Conservation (phyloP, 2,888 invertebrate genomes). For the Bombylius discolor region DNA sequence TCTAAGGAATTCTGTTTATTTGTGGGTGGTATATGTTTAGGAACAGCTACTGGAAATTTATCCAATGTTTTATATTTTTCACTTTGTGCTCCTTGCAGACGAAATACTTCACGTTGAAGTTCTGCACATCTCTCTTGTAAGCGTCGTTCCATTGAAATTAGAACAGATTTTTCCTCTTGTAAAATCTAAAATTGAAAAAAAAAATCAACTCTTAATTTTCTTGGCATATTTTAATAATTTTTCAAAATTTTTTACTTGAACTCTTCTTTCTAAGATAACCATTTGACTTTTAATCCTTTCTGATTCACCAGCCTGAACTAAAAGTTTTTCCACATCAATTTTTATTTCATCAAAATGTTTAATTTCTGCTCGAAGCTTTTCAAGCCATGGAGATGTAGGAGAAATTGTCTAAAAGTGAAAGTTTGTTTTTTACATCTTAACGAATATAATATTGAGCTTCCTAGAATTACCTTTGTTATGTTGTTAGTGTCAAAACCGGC, state of each 20-base stretch:
- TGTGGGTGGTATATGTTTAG: slow-evolving; percentile 30
- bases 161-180: slow-evolving; percentile 63
- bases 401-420: slow-evolving; percentile 44
- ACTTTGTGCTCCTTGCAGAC: slow-evolving; percentile 38
- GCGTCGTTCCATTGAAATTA: slow-evolving; percentile 58
- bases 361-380: slow-evolving; percentile 53
- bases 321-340: slow-evolving; percentile 65
- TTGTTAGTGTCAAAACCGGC: slow-evolving; percentile 55
- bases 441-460: background rate
- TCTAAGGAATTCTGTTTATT: slow-evolving; percentile 50
- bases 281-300: slow-evolving; percentile 58
- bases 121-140: slow-evolving; percentile 64
- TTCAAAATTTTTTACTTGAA: slow-evolving; percentile 41
- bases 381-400: slow-evolving; percentile 49
- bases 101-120: slow-evolving; percentile 54
- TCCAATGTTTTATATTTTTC: slow-evolving; percentile 30
- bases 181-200: slow-evolving; percentile 42
- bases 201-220: background rate
- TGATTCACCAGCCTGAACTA: slow-evolving; percentile 54
- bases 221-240: background rate
- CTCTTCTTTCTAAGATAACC: slow-evolving; percentile 54
- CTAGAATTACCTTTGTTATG: slow-evolving; percentile 35
- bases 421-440: background rate
- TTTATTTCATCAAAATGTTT: slow-evolving; percentile 63
- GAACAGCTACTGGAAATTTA: slow-evolving; percentile 29